Percentiles rank a stretch among this genome's conserved stretches.
These are phyloP conservation scores for Squalus acanthias DNA, from an alignment of 2,797 vertebrate genomes.

Conservation along the genomic window DNA sequence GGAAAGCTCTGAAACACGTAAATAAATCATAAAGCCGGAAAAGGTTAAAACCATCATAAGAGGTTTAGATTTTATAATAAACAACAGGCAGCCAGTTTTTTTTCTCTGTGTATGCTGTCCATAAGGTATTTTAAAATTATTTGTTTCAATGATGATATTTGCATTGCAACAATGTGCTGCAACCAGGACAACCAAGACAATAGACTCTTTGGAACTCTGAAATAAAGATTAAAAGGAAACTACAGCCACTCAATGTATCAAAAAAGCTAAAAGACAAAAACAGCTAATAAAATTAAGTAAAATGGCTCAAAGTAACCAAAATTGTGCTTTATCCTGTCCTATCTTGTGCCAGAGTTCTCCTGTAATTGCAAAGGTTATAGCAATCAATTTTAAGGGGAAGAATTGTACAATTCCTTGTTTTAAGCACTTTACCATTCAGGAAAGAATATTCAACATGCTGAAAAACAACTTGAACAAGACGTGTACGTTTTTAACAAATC, in stretches of 20 bases:
- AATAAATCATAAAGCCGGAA: background rate
- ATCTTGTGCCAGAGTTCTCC: background rate
- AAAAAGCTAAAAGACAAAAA: background rate
- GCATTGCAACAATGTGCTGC: background rate
- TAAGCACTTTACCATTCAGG: background rate
- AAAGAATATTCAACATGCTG: background rate
- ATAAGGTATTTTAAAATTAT: background rate
- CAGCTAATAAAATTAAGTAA: background rate
- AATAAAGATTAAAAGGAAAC: background rate
- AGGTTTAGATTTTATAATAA: conserved; percentile 10
- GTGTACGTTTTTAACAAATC: background rate
- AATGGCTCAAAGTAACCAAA: background rate
- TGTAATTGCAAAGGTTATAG: background rate
- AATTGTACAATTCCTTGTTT: background rate
- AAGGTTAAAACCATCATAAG: background rate
- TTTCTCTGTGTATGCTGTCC: background rate
- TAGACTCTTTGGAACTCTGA: background rate
- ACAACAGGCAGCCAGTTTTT: background rate
- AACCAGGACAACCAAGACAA: background rate
- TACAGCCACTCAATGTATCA: background rate
- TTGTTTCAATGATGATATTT: background rate
- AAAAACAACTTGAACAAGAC: background rate
- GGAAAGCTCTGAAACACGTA: conserved; percentile 10
- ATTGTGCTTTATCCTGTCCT: background rate
- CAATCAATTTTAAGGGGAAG: background rate